These are phyloP conservation scores for Dasypolia templi DNA, from an alignment of 2,888 invertebrate species.

Conservation along the genomic window DNA sequence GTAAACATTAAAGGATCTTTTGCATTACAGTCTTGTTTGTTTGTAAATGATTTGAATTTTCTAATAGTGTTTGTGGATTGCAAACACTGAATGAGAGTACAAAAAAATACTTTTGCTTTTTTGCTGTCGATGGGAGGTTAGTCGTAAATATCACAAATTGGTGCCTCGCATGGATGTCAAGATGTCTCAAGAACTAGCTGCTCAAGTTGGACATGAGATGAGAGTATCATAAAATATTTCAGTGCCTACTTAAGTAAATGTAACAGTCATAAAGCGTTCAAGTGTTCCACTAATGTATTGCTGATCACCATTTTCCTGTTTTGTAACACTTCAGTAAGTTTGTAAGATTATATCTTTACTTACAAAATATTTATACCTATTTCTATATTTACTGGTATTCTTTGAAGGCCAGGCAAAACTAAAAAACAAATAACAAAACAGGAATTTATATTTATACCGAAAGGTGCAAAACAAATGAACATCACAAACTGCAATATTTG, in stretches of 20 bases:
- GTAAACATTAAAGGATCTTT: conserved; percentile 7
- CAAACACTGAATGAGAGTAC: not conserved
- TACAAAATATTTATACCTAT: not conserved
- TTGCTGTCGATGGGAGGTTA: not conserved
- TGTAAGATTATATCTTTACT: not conserved
- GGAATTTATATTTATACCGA: not conserved
- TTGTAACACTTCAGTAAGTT: not conserved
- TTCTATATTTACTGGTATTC: not conserved
- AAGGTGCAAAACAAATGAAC: conserved; percentile 6
- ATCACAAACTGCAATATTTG: conserved; percentile 41
- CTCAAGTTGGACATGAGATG: not conserved
- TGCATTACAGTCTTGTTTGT: conserved; percentile 10
- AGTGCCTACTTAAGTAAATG: conserved; percentile 8
- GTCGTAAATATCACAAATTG: not conserved
- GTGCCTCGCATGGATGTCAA: not conserved
- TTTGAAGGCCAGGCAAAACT: not conserved
- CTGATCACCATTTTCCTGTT: conserved; percentile 38
- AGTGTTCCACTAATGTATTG: conserved; percentile 27
- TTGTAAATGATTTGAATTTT: conserved; percentile 5
- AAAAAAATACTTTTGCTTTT: not conserved
- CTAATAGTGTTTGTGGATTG: conserved; percentile 3
- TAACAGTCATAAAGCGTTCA: conserved; percentile 1
- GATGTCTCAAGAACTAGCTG: not conserved
- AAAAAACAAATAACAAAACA: not conserved
- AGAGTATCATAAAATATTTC: not conserved